Conservation (phyloP, 2,888 invertebrate species). For the Microctonus brassicae region DNA sequence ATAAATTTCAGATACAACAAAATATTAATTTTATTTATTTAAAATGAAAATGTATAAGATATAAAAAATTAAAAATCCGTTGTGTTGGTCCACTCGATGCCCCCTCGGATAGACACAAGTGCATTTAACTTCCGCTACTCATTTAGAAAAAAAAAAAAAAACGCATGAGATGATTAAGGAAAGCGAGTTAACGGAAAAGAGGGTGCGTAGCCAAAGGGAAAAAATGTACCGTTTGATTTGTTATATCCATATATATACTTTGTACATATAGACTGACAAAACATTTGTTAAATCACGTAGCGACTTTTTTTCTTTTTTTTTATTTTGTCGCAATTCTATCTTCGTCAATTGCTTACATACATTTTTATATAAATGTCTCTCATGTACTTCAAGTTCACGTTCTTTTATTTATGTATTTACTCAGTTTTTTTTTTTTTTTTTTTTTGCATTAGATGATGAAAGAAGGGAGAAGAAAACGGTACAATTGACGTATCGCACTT, state of each 20-base stretch:
- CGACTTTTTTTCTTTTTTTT: not conserved
- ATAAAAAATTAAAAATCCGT: not conserved
- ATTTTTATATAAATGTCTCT: not conserved
- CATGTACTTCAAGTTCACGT: not conserved
- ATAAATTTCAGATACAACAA: too few relatives aligned
- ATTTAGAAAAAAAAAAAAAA: constrained; percentile 7
- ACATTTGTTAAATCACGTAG: not conserved
- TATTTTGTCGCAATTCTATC: not conserved
- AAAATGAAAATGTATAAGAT: not conserved
- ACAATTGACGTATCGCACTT: too few relatives aligned
- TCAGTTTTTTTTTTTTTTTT: too few relatives aligned
- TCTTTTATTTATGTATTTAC: not conserved
- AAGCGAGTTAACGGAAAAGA: constrained; percentile 39
- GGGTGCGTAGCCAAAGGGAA: constrained; percentile 9
- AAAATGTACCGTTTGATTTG: constrained; percentile 40
- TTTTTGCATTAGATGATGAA: too few relatives aligned
- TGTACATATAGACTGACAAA: not conserved
- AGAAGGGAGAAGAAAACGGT: too few relatives aligned
- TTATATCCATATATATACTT: not conserved
- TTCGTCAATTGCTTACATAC: not conserved
- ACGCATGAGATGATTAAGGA: not conserved
- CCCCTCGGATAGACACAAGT: not conserved
- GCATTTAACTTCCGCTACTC: constrained; percentile 27
- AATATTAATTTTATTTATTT: not conserved
- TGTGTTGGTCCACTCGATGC: not conserved